phyloP scores from a whole-genome alignment of 2,113 vertebrate genomes.

The Takifugu bimaculatus region DNA sequence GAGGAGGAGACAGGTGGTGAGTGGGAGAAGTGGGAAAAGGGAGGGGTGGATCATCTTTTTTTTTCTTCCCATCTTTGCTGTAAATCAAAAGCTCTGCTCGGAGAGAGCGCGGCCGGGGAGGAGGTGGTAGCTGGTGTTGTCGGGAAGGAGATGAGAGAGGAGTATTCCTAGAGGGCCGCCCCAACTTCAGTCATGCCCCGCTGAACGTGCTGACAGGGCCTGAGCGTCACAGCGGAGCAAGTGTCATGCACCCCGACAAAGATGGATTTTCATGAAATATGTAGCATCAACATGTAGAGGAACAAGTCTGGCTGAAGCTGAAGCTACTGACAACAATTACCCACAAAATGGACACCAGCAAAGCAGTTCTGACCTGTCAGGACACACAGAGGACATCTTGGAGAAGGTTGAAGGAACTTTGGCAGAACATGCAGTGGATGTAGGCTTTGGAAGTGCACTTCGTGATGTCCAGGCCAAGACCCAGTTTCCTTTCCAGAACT shows the following conservation, averaged over 20 bases:
- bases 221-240: constrained; percentile 43
- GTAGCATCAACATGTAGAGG: background rate
- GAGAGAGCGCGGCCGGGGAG: constrained; percentile 1
- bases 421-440: too few relatives aligned
- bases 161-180: constrained; percentile 50
- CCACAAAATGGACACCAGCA: background rate
- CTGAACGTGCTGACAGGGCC: constrained; percentile 66
- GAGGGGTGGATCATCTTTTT: constrained; percentile 21
- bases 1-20: constrained; percentile 70
- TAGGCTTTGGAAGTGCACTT: too few relatives aligned
- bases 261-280: background rate
- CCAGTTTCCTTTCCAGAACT: too few relatives aligned
- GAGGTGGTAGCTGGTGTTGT: constrained; percentile 9
- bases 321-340: background rate
- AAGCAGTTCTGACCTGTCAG: too few relatives aligned
- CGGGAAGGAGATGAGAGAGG: constrained; percentile 27
- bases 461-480: too few relatives aligned
- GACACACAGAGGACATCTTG: too few relatives aligned
- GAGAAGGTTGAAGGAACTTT: too few relatives aligned
- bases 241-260: constrained; percentile 46
- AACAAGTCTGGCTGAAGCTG: background rate
- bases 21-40: constrained; percentile 68
- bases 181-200: constrained; percentile 63
- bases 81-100: constrained; percentile 39
- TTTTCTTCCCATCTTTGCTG: background rate